Conservation (phyloP, 1,140 invertebrate genomes). For the Macrobrachium nipponense region DNA sequence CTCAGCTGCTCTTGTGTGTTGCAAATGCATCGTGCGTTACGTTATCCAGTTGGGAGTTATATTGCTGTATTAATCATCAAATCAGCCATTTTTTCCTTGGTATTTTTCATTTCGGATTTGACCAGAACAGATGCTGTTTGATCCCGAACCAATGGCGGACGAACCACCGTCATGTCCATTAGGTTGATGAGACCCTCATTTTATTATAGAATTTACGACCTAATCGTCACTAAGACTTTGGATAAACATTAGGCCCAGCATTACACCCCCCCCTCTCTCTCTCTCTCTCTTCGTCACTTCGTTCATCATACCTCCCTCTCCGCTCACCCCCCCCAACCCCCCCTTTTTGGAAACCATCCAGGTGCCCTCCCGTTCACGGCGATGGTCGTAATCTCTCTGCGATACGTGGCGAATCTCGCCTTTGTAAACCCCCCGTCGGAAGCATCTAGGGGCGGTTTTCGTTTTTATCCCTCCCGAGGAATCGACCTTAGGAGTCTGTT, state of each 20-base stretch:
- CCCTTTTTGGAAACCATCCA: neutral
- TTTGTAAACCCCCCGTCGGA: neutral
- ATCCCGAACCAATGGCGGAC: constrained; percentile 38
- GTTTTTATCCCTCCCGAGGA: constrained; percentile 35
- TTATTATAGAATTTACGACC: constrained; percentile 62
- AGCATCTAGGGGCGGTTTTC: constrained; percentile 47
- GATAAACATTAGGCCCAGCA: constrained; percentile 57
- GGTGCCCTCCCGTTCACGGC: constrained; percentile 3
- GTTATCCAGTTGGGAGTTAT: constrained; percentile 8
- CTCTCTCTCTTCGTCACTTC: too few species aligned
- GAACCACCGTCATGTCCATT: constrained; percentile 38
- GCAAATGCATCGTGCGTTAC: neutral
- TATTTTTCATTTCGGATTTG: constrained; percentile 48
- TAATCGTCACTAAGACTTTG: constrained; percentile 58
- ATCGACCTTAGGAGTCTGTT: constrained; percentile 46
- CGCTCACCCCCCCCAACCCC: neutral
- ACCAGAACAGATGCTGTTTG: constrained; percentile 54
- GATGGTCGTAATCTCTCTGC: too few species aligned
- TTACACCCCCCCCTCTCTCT: too few species aligned
- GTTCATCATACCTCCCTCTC: constrained; percentile 19
- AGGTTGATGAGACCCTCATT: constrained; percentile 57
- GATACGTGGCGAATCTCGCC: too few species aligned
- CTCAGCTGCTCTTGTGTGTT: neutral
- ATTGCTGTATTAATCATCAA: constrained; percentile 52
- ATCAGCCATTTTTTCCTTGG: neutral